A percentile compares a stretch with the other conserved stretches of the same genome.
Evolutionary conservation across 2,888 invertebrate genomes (phyloP).

Genomic region (Lobophora halterata): DNA sequence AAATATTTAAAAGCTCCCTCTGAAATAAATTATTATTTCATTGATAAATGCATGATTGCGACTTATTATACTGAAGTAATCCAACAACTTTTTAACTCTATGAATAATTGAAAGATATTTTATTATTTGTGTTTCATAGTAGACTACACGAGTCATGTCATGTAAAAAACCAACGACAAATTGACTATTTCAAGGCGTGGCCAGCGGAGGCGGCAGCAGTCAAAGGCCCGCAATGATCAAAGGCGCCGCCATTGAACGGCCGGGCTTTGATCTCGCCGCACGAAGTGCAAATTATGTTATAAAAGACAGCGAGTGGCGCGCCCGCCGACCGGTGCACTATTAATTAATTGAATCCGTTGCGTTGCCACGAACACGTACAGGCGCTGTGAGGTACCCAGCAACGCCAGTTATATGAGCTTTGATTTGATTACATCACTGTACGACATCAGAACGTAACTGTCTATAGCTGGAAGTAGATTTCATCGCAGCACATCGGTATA

Average conservation of each 20-base stretch:
- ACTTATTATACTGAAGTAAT: not conserved
- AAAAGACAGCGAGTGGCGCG: slow-evolving; percentile 75
- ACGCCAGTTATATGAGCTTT: slow-evolving; percentile 15
- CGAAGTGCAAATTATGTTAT: slow-evolving; percentile 82
- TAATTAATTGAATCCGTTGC: slow-evolving; percentile 73
- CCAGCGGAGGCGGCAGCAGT: slow-evolving; percentile 70
- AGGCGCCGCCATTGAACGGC: slow-evolving; percentile 73
- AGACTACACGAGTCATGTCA: slow-evolving; percentile 30
- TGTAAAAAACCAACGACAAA: slow-evolving; percentile 68
- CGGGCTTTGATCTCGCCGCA: slow-evolving; percentile 77
- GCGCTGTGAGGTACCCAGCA: not conserved
- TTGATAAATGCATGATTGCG: slow-evolving; percentile 1
- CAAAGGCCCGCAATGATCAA: slow-evolving; percentile 77
- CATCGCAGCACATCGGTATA: not conserved
- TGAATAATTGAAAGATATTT: slow-evolving; percentile 10
- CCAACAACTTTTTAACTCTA: no score
- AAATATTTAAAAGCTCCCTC: no score
- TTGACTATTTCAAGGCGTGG: slow-evolving; percentile 77
- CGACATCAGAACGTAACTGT: slow-evolving; percentile 13
- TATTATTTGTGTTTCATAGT: slow-evolving; percentile 27
- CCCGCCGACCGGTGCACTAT: slow-evolving; percentile 63
- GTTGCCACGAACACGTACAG: slow-evolving; percentile 29
- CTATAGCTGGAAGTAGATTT: not conserved
- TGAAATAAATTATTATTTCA: no score
- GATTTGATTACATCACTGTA: slow-evolving; percentile 30